phyloP scores from a whole-genome alignment of 2,797 vertebrate genomes.

The Enteromius treurensis region DNA sequence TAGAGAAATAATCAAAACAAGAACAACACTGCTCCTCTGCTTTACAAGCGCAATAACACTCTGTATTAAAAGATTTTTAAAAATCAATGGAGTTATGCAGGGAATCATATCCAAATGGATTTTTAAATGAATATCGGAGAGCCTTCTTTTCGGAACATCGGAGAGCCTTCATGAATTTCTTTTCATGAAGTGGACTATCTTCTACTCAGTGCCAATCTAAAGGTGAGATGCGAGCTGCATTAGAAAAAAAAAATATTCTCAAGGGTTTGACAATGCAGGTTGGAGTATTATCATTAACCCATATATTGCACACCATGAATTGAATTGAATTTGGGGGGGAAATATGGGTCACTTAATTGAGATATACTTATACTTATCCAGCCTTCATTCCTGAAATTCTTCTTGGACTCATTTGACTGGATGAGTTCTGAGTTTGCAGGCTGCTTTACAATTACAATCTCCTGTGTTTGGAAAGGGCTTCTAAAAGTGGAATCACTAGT shows the following conservation, averaged over 20 bases:
- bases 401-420: background rate
- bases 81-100: constrained; percentile 66
- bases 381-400: background rate
- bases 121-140: constrained; percentile 41
- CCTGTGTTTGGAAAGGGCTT: constrained; percentile 56
- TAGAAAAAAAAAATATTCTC: background rate
- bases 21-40: constrained; percentile 59
- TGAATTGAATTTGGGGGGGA: background rate
- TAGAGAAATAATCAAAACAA: constrained; percentile 65
- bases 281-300: no score
- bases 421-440: background rate
- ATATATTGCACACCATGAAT: no score
- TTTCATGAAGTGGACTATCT: constrained; percentile 11
- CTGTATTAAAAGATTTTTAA: constrained; percentile 59
- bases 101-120: constrained; percentile 50
- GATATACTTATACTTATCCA: background rate
- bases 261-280: background rate
- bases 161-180: background rate
- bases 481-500: constrained; percentile 64
- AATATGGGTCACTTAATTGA: background rate
- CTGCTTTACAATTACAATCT: background rate
- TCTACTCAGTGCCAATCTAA: background rate
- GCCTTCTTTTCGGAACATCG: background rate
- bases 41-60: constrained; percentile 64
- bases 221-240: constrained; percentile 27